A percentile compares a stretch with the other conserved stretches of the same genome.
Evolutionary conservation across 2,888 invertebrate genomes (phyloP).

Genomic region (Microdon myrmicae): DNA sequence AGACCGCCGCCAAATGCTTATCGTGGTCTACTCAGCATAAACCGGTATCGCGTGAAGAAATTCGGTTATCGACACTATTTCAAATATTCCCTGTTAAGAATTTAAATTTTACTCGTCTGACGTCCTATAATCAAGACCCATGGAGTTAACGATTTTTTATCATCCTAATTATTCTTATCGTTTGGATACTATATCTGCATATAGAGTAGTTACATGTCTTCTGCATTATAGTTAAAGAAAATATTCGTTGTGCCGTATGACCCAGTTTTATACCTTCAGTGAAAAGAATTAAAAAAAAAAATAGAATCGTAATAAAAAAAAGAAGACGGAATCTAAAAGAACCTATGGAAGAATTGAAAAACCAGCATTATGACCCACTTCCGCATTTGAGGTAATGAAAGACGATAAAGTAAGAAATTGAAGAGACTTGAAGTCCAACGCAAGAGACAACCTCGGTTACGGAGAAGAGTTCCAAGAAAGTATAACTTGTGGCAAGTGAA

Average conservation of each 20-base stretch:
- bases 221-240: conserved; percentile 35
- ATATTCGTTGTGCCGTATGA: conserved; percentile 39
- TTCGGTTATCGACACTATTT: no score
- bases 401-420: conserved; percentile 6
- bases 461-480: conserved; percentile 32
- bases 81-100: no score
- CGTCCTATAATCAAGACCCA: no score
- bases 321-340: conserved; percentile 30
- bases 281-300: conserved; percentile 40
- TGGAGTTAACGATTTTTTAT: no score
- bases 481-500: conserved; percentile 23
- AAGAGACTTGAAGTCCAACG: conserved; percentile 27
- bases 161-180: conserved; percentile 26
- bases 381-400: conserved; percentile 36
- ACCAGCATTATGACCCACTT: conserved; percentile 48
- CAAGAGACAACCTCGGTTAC: conserved; percentile 12
- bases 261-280: conserved; percentile 41
- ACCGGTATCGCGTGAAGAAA: no score
- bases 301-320: conserved; percentile 26
- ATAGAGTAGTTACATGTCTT: conserved; percentile 37
- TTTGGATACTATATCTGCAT: conserved; percentile 24
- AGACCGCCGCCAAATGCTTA: no score
- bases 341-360: conserved; percentile 48
- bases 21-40: no score
- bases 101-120: no score